Evolutionary conservation across 2,888 invertebrate genomes (phyloP).

Genomic region (Dasypogon diadema): DNA sequence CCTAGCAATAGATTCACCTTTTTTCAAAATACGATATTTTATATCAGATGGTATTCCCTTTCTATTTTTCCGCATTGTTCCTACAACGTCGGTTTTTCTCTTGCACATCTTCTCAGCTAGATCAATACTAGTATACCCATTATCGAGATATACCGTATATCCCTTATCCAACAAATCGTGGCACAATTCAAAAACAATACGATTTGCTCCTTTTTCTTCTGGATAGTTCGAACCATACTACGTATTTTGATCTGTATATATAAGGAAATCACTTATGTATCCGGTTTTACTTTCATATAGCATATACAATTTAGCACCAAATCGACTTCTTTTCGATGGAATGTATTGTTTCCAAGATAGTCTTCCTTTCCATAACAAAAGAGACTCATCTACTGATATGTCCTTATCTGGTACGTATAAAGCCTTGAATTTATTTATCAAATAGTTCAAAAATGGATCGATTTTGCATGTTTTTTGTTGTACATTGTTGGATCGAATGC

Average conservation of each 20-base stretch:
- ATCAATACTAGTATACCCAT: background rate
- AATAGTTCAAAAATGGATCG: constrained; percentile 2
- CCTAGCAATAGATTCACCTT: background rate
- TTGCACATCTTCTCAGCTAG: background rate
- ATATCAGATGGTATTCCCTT: background rate
- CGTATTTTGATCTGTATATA: background rate
- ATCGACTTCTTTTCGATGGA: background rate
- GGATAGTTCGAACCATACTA: background rate
- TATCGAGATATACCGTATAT: background rate
- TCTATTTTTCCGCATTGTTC: background rate
- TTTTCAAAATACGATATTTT: background rate
- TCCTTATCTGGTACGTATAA: constrained; percentile 20
- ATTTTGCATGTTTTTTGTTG: constrained; percentile 10
- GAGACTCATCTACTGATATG: constrained; percentile 17
- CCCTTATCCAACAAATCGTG: background rate
- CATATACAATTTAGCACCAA: no score
- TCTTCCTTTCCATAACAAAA: constrained; percentile 18
- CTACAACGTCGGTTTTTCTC: background rate
- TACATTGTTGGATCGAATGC: background rate
- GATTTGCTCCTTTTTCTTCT: background rate
- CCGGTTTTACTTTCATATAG: no score
- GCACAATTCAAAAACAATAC: background rate
- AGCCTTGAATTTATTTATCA: constrained; percentile 15
- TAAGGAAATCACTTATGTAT: no score
- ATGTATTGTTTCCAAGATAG: constrained; percentile 24